These are phyloP conservation scores for Hyposmocoma kahamanoa DNA, from an alignment of 1,140 invertebrate genomes.

Conservation along the genomic window DNA sequence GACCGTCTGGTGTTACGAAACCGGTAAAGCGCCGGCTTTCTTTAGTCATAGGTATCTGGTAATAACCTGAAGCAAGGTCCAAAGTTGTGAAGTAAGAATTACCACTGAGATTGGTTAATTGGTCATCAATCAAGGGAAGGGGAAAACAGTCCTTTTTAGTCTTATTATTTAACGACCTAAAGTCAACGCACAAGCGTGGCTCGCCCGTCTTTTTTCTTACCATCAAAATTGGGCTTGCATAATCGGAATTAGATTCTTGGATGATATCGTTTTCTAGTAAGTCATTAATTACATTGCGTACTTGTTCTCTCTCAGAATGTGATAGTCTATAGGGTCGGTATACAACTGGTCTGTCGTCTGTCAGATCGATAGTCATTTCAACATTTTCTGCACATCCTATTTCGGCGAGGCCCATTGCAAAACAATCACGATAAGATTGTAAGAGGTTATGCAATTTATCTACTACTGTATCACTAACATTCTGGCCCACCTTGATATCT, in stretches of 20 bases:
- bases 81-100: not conserved
- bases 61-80: slow-evolving; percentile 1
- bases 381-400: not conserved
- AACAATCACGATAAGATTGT: slow-evolving; percentile 1
- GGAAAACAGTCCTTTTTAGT: slow-evolving; percentile 7
- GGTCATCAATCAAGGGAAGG: slow-evolving; percentile 6
- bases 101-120: not conserved
- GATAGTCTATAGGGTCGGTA: slow-evolving; percentile 1
- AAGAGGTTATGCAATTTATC: not conserved
- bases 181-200: slow-evolving; percentile 35
- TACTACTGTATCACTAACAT: not conserved
- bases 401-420: not conserved
- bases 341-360: slow-evolving; percentile 2
- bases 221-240: slow-evolving; percentile 21
- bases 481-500: not conserved
- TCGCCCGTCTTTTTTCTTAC: slow-evolving; percentile 32
- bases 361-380: slow-evolving; percentile 1
- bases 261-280: not conserved
- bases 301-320: not conserved
- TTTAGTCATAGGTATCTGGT: not conserved
- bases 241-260: slow-evolving; percentile 15
- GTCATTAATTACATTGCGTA: not conserved
- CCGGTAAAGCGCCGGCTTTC: not conserved
- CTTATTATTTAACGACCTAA: slow-evolving; percentile 29
- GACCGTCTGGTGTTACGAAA: not conserved